A percentile compares a stretch with the other conserved stretches of the same genome.
Evolutionary conservation across 2,797 vertebrate genomes (phyloP).

Genomic region (Helostoma temminkii): DNA sequence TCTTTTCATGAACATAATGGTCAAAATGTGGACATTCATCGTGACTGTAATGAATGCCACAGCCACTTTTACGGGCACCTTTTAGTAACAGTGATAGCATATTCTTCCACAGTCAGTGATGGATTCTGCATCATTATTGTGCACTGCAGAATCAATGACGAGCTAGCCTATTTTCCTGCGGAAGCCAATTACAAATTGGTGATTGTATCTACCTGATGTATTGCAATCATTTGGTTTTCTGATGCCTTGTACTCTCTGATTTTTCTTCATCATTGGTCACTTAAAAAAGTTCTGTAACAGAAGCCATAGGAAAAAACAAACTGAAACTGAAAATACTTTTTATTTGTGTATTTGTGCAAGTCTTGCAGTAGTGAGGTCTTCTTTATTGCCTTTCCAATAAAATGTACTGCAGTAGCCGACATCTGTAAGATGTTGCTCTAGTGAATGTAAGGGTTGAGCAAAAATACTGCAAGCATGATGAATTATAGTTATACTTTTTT

Average conservation of each 20-base stretch:
- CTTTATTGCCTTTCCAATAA: slow-evolving; percentile 18
- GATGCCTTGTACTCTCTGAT: slow-evolving; percentile 47
- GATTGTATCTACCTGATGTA: slow-evolving; percentile 75
- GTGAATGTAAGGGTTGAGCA: slow-evolving; percentile 10
- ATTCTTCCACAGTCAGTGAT: slow-evolving; percentile 65
- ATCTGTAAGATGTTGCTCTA: neutral
- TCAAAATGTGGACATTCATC: slow-evolving; percentile 55
- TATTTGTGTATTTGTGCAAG: slow-evolving; percentile 8
- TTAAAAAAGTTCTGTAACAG: slow-evolving; percentile 17
- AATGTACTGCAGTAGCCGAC: neutral
- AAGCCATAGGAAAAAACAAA: slow-evolving; percentile 17
- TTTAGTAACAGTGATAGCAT: slow-evolving; percentile 54
- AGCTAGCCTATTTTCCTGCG: slow-evolving; percentile 56
- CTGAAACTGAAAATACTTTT: slow-evolving; percentile 17
- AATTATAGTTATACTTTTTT: slow-evolving; percentile 14
- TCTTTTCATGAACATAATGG: slow-evolving; percentile 55
- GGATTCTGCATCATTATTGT: slow-evolving; percentile 72
- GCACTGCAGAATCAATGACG: slow-evolving; percentile 67
- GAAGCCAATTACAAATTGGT: slow-evolving; percentile 61
- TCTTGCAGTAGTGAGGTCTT: slow-evolving; percentile 13
- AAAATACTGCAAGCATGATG: slow-evolving; percentile 1
- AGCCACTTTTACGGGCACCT: slow-evolving; percentile 30
- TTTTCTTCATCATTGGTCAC: slow-evolving; percentile 49
- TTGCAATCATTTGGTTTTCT: slow-evolving; percentile 59
- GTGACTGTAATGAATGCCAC: slow-evolving; percentile 55